phyloP scores from a whole-genome alignment of 92 coral and sea anemone genomes.

The Heteractis magnifica region DNA sequence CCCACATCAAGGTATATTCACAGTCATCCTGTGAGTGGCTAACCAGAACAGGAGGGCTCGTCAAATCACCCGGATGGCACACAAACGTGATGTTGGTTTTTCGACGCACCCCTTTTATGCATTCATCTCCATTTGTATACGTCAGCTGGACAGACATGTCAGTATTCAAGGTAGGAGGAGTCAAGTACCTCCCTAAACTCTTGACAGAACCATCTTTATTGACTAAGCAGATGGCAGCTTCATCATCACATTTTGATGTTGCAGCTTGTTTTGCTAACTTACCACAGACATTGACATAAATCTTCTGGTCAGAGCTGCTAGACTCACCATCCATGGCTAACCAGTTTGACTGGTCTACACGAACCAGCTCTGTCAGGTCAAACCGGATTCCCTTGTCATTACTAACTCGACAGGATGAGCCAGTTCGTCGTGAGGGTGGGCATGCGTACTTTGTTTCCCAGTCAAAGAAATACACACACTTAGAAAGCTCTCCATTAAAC shows the following conservation, averaged over 20 bases:
- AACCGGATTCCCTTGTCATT: conserved; percentile 51
- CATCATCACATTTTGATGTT: conserved; percentile 50
- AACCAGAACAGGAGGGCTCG: conserved; percentile 88
- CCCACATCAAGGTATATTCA: conserved; percentile 79
- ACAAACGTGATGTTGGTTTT: conserved; percentile 76
- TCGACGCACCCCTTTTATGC: conserved; percentile 53
- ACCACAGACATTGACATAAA: conserved; percentile 87
- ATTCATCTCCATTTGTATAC: conserved; percentile 70
- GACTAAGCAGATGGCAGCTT: conserved; percentile 73
- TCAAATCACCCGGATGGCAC: conserved; percentile 83
- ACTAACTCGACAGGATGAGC: conserved; percentile 71
- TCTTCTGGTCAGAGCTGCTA: conserved; percentile 51
- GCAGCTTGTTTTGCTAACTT: conserved; percentile 29
- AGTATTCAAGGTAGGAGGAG: conserved; percentile 47
- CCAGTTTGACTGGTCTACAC: conserved; percentile 62
- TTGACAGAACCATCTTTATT: conserved; percentile 44
- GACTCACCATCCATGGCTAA: conserved; percentile 73
- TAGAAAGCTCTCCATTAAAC: conserved; percentile 53
- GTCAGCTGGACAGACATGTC: conserved; percentile 63
- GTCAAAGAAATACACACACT: conserved; percentile 85
- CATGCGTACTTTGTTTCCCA: conserved; percentile 91
- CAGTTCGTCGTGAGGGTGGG: conserved; percentile 88
- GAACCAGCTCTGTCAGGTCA: conserved; percentile 84
- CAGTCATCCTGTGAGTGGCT: conserved; percentile 78
- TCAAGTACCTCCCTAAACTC: conserved; percentile 66